phyloP scores from a whole-genome alignment of 92 coral and sea anemone species.

The Zoanthus gigantus region DNA sequence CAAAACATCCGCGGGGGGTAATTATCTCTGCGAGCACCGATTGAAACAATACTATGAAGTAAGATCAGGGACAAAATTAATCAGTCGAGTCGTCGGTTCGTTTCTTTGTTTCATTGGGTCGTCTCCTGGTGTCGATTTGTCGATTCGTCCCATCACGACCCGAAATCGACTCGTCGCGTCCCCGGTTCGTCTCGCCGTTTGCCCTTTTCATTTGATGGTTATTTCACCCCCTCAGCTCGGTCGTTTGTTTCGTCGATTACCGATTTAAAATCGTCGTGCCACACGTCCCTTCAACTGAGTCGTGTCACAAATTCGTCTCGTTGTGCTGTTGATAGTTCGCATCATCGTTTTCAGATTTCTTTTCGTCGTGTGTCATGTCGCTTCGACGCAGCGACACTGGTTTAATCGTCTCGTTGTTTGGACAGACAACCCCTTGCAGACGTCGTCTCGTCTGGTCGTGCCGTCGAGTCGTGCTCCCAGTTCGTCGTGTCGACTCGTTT shows the following conservation, averaged over 20 bases:
- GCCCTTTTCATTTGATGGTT: neutral
- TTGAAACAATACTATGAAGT: constrained; percentile 1
- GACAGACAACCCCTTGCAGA: neutral
- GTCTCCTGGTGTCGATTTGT: constrained; percentile 3
- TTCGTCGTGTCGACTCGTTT: neutral
- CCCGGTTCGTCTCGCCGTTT: neutral
- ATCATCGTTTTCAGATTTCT: constrained; percentile 6
- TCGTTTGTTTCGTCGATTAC: neutral
- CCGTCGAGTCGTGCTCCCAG: neutral
- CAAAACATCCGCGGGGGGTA: too few species aligned
- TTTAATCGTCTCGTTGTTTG: neutral
- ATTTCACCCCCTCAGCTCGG: neutral
- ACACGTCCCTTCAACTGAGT: neutral
- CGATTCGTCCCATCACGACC: neutral
- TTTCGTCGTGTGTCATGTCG: neutral
- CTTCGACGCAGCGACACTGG: constrained; percentile 6
- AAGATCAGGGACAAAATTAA: constrained; percentile 10
- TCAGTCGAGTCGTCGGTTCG: constrained; percentile 6
- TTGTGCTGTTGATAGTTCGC: neutral
- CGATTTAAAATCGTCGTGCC: neutral
- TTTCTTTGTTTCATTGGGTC: neutral
- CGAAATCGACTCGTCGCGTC: neutral
- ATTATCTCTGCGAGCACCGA: too few species aligned
- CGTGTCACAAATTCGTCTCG: neutral
- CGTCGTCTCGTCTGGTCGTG: neutral